Conservation (phyloP, 2,888 invertebrate species). For the Euplexia lucipara region DNA sequence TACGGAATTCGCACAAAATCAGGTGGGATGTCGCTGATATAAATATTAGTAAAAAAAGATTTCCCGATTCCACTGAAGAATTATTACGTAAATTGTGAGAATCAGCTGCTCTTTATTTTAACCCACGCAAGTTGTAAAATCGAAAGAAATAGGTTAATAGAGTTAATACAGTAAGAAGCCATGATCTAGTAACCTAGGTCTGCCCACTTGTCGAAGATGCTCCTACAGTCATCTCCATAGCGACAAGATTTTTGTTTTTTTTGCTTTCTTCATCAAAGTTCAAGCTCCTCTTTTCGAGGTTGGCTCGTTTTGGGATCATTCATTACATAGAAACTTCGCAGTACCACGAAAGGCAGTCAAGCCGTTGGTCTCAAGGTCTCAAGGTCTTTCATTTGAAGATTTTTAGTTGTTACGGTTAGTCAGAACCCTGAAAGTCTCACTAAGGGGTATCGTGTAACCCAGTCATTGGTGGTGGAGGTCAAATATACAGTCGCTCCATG, state of each 20-base stretch:
- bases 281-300: no score
- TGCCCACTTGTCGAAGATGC: constrained; percentile 35
- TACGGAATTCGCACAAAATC: constrained; percentile 12
- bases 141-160: constrained; percentile 56
- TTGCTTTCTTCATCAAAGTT: neutral
- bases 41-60: constrained; percentile 33
- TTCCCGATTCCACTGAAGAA: constrained; percentile 26
- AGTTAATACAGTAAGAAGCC: constrained; percentile 41
- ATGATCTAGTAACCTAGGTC: constrained; percentile 59
- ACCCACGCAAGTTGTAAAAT: constrained; percentile 56
- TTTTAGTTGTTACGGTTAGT: no score
- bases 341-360: no score
- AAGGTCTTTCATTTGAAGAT: no score
- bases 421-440: no score
- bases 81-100: constrained; percentile 47
- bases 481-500: no score
- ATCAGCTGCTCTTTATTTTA: constrained; percentile 46
- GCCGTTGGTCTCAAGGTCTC: no score
- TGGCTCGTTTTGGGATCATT: no score
- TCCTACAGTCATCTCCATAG: constrained; percentile 1
- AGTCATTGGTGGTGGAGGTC: no score
- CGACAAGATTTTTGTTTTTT: no score
- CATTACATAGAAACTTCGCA: no score
- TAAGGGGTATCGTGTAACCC: no score
- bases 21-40: constrained; percentile 39